Evolutionary conservation across 2,113 vertebrate species (phyloP).

Genomic region (Rhipidura dahli): DNA sequence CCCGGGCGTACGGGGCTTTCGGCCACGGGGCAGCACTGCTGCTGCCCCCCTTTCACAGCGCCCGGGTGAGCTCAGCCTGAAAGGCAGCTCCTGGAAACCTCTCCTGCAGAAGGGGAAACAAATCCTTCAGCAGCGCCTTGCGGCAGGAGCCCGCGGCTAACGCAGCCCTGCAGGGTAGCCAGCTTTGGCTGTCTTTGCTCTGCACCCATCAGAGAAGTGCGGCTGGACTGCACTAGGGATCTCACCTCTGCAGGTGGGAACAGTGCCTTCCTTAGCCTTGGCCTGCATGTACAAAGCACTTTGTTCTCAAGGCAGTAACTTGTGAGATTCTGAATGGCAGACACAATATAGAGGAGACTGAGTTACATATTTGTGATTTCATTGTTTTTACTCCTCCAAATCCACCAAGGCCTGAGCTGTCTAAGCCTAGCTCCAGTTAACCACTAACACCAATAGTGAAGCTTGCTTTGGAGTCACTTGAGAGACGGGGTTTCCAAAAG

Average conservation of each 20-base stretch:
- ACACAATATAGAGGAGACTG: background rate
- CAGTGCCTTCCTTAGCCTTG: background rate
- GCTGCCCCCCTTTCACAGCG: background rate
- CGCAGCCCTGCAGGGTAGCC: background rate
- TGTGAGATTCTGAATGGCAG: background rate
- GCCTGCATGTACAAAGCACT: background rate
- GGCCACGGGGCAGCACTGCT: accelerated
- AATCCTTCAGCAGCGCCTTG: accelerated
- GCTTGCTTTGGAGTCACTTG: background rate
- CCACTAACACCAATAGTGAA: background rate
- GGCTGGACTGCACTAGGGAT: background rate
- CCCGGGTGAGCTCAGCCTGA: background rate
- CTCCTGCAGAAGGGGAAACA: background rate
- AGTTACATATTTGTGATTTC: background rate
- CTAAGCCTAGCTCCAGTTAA: background rate
- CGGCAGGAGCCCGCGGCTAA: background rate
- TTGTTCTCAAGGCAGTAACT: background rate
- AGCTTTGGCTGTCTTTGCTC: background rate
- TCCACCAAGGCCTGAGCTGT: background rate
- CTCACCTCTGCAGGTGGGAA: background rate
- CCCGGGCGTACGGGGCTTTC: background rate
- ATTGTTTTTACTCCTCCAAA: background rate
- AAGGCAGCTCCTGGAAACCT: background rate
- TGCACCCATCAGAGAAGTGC: accelerated
- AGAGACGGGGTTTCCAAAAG: background rate